These are phyloP conservation scores for Crocuta crocuta DNA, from an alignment of 2,113 vertebrate species.

Conservation along the genomic window DNA sequence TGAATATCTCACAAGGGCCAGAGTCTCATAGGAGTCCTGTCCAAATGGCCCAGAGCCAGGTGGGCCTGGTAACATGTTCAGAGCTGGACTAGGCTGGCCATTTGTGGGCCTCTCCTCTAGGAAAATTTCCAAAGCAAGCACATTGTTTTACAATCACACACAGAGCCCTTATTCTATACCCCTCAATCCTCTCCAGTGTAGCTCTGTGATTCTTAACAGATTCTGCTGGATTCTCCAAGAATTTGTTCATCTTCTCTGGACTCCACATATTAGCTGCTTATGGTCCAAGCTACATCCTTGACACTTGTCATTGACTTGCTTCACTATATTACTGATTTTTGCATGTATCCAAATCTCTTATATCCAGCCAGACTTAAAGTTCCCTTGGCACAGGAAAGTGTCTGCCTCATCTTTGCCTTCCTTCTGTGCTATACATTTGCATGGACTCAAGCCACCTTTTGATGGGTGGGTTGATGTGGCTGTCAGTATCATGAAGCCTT, in stretches of 20 bases:
- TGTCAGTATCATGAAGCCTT: neutral
- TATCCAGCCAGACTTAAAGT: neutral
- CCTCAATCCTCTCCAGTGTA: neutral
- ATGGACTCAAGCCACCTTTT: neutral
- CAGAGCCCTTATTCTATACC: neutral
- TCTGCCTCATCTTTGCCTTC: neutral
- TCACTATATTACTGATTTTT: neutral
- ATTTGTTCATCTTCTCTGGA: neutral
- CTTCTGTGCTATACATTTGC: neutral
- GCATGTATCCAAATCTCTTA: neutral
- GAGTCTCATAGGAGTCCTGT: neutral
- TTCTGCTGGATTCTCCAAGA: neutral
- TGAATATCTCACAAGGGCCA: neutral
- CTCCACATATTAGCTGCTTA: neutral
- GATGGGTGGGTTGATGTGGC: too few species aligned
- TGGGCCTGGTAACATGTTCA: neutral
- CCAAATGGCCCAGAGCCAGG: neutral
- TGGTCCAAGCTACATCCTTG: neutral
- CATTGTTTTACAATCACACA: neutral
- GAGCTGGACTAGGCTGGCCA: neutral
- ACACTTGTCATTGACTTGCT: neutral
- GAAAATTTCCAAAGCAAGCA: neutral
- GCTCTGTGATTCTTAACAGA: neutral
- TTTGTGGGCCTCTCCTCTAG: neutral
- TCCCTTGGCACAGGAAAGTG: neutral